phyloP scores from a whole-genome alignment of 2,113 vertebrate species.

The Motacilla alba region DNA sequence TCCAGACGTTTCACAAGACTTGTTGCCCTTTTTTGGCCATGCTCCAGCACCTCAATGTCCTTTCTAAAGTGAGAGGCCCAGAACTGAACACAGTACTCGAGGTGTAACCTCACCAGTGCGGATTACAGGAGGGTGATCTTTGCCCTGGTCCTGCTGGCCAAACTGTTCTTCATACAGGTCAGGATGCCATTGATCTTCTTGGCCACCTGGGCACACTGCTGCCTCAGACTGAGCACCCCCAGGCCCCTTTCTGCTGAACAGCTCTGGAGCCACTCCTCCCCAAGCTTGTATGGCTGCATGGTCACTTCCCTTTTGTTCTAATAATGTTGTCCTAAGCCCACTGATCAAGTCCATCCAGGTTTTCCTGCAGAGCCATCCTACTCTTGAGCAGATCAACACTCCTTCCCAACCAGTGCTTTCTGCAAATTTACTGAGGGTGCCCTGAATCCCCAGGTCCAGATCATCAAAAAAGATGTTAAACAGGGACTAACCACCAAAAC shows the following conservation, averaged over 20 bases:
- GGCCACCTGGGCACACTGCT: background rate
- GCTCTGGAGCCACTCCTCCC: background rate
- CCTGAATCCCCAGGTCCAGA: background rate
- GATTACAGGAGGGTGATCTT: background rate
- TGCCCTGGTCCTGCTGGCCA: background rate
- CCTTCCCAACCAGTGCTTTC: background rate
- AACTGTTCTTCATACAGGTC: background rate
- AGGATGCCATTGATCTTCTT: background rate
- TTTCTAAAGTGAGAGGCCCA: background rate
- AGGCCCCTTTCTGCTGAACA: background rate
- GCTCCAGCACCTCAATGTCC: too few relatives aligned
- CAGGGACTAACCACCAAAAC: background rate
- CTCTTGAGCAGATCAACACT: background rate
- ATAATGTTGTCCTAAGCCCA: background rate
- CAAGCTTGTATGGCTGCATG: background rate
- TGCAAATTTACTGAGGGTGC: background rate
- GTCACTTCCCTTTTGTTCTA: background rate
- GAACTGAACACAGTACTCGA: background rate
- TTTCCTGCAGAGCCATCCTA: background rate
- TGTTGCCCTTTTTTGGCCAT: background rate
- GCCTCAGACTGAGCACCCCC: background rate
- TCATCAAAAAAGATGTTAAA: background rate
- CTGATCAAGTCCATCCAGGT: background rate
- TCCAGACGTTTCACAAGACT: background rate
- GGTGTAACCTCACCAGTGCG: background rate